Evolutionary conservation across 2,797 vertebrate genomes (phyloP).

Genomic region (Pseudochirops cupreus): DNA sequence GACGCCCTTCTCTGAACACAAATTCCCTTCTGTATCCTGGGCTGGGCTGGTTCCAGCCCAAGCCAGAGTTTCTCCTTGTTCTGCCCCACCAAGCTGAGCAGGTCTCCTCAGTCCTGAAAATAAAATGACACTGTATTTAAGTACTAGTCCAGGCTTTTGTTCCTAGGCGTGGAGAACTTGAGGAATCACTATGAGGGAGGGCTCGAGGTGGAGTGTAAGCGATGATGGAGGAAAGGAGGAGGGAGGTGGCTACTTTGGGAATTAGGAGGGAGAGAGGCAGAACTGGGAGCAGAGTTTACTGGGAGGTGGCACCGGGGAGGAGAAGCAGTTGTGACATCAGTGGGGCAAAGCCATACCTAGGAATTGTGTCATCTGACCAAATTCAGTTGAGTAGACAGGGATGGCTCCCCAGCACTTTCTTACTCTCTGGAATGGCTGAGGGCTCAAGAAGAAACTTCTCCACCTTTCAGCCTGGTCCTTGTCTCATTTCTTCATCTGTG

Average conservation of each 20-base stretch:
- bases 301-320: not conserved
- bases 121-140: not conserved
- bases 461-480: not conserved
- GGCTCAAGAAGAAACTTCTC: not conserved
- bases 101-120: not conserved
- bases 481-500: not conserved
- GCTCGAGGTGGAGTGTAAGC: rapidly evolving
- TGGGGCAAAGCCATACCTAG: not conserved
- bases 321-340: not conserved
- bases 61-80: not conserved
- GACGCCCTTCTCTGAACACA: not conserved
- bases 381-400: not conserved
- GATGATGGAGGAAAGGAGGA: not conserved
- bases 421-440: not conserved
- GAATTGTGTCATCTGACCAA: not conserved
- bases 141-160: not conserved
- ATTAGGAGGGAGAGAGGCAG: not conserved
- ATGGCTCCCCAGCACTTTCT: not conserved
- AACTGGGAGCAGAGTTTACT: not conserved
- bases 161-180: not conserved
- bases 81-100: not conserved
- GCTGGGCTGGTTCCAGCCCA: conserved; percentile 72
- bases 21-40: not conserved
- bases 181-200: not conserved
- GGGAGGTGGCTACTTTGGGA: not conserved